These are phyloP conservation scores for Pachyuromys duprasi DNA, from an alignment of 2,797 vertebrate genomes.

Conservation along the genomic window DNA sequence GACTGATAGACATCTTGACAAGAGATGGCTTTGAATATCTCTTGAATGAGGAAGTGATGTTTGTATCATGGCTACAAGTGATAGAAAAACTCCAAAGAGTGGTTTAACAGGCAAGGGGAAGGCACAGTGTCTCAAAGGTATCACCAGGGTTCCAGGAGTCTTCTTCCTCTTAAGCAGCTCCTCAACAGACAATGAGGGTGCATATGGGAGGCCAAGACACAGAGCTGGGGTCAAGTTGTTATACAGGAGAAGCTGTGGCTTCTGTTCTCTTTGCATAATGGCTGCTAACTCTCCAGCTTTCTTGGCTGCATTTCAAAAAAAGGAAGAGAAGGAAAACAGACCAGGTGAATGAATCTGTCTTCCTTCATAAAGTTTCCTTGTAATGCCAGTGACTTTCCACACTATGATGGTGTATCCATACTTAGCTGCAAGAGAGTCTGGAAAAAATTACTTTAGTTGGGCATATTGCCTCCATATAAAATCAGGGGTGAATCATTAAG, in stretches of 20 bases:
- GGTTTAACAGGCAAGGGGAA: not conserved
- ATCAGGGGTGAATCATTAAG: conserved; percentile 32
- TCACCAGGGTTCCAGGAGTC: not conserved
- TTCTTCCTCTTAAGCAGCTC: not conserved
- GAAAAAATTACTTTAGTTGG: not conserved
- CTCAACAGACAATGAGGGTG: not conserved
- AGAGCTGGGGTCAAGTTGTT: not conserved
- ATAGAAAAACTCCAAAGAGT: not conserved
- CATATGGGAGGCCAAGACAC: not conserved
- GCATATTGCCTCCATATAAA: conserved; percentile 40
- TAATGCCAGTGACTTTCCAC: not conserved
- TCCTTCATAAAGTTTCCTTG: conserved; percentile 49
- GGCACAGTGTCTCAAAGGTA: not conserved
- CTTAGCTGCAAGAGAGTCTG: conserved; percentile 68
- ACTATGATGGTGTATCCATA: not conserved
- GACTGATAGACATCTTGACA: not conserved
- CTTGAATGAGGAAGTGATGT: not conserved
- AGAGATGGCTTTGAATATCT: not conserved
- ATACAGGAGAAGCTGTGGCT: not conserved
- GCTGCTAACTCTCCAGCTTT: not conserved
- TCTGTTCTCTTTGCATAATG: not conserved
- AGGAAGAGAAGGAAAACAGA: not conserved
- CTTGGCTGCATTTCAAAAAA: not conserved
- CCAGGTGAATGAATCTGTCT: not conserved
- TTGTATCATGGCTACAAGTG: not conserved